Evolutionary conservation across 92 coral and sea anemone genomes (phyloP).

Genomic region (Porites lobata): DNA sequence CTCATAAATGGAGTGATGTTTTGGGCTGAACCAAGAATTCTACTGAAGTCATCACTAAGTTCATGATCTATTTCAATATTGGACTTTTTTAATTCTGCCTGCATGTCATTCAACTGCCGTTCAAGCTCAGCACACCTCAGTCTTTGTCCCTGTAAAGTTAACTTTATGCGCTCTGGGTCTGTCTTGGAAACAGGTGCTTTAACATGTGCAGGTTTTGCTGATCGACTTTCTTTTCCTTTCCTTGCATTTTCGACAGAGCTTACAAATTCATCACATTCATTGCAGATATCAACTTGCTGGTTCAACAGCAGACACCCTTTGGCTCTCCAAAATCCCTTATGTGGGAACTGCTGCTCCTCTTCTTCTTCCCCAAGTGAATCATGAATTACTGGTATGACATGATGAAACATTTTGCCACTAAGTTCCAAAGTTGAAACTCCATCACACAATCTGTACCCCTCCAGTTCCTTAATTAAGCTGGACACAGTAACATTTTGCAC

Average conservation of each 20-base stretch:
- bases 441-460: conserved; percentile 31
- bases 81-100: conserved; percentile 50
- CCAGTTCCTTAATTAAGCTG: conserved; percentile 42
- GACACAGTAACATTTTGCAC: conserved; percentile 57
- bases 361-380: conserved; percentile 52
- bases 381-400: conserved; percentile 39
- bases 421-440: conserved; percentile 43
- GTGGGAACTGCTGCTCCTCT: conserved; percentile 64
- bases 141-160: conserved; percentile 68
- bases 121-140: conserved; percentile 72
- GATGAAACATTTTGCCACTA: conserved; percentile 20
- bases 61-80: conserved; percentile 58
- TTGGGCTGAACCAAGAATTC: conserved; percentile 42
- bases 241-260: conserved; percentile 41
- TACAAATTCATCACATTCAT: conserved; percentile 17
- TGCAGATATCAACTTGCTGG: conserved; percentile 30
- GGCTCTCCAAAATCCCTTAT: conserved; percentile 51
- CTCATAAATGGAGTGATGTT: conserved; percentile 70
- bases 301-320: conserved; percentile 32
- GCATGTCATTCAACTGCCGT: conserved; percentile 49
- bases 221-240: conserved; percentile 54
- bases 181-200: conserved; percentile 69
- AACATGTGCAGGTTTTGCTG: conserved; percentile 49
- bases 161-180: conserved; percentile 67
- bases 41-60: conserved; percentile 61